Evolutionary conservation across 2,888 invertebrate species (phyloP).

Genomic region (Nomada hirtipes): DNA sequence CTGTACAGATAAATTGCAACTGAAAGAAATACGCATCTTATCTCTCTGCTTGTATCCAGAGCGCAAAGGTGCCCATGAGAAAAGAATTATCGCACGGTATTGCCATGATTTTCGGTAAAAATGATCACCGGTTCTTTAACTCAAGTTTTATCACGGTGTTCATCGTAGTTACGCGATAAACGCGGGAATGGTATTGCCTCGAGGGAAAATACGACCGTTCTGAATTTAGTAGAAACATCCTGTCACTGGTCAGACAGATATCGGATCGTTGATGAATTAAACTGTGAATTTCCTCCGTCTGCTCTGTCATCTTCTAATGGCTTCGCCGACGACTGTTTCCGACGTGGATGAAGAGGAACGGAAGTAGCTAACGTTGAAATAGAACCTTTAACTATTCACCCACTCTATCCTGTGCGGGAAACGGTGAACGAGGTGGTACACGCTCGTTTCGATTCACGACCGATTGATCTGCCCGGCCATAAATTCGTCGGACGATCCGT

Average conservation of each 20-base stretch:
- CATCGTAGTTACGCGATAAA: not conserved
- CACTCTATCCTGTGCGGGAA: not conserved
- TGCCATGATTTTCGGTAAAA: not conserved
- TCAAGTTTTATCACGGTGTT: not conserved
- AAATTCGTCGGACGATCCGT: slow-evolving; percentile 48
- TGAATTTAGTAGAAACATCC: slow-evolving; percentile 22
- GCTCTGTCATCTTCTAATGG: too few relatives aligned
- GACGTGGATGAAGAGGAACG: too few relatives aligned
- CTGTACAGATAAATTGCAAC: not conserved
- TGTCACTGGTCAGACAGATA: slow-evolving; percentile 33
- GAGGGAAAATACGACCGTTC: not conserved
- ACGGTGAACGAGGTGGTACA: slow-evolving; percentile 41
- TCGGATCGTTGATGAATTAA: slow-evolving; percentile 32
- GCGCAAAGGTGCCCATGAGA: not conserved
- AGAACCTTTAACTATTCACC: slow-evolving; percentile 46
- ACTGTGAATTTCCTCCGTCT: too few relatives aligned
- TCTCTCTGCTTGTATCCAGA: not conserved
- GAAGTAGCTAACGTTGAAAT: not conserved
- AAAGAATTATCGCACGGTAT: not conserved
- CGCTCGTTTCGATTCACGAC: slow-evolving; percentile 50
- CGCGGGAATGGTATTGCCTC: not conserved
- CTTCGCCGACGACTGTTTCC: too few relatives aligned
- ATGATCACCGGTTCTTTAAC: not conserved
- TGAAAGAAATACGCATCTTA: not conserved
- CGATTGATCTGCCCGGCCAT: slow-evolving; percentile 49